Conservation (phyloP, 2,113 vertebrate genomes). For the Oncorhynchus mykiss region DNA sequence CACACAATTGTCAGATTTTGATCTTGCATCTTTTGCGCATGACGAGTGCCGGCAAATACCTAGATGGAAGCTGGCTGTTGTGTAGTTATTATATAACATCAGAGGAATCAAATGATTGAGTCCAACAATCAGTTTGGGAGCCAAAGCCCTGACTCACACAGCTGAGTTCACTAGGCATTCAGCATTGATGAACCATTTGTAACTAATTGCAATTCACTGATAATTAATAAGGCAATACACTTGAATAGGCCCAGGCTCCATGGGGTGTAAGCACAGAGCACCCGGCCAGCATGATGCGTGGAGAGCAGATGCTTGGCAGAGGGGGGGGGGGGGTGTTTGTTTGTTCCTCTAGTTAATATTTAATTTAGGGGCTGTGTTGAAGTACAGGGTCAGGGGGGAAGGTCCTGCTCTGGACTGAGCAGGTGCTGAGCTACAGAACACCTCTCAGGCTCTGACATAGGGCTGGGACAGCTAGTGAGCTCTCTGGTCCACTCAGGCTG, state of each 20-base stretch:
- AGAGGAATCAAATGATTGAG: neutral
- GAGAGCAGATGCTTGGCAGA: neutral
- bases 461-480: neutral
- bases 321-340: neutral
- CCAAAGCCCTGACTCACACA: neutral
- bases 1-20: neutral
- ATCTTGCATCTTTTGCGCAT: neutral
- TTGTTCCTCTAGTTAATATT: neutral
- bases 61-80: neutral
- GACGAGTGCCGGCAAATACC: neutral
- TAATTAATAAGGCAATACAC: neutral
- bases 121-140: neutral
- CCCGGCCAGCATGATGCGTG: neutral
- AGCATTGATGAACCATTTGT: neutral
- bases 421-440: neutral
- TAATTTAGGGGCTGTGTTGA: slow-evolving; percentile 1
- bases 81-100: neutral
- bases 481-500: neutral
- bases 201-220: neutral
- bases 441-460: neutral
- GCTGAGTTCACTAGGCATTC: neutral
- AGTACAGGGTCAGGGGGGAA: neutral
- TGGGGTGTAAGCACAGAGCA: neutral
- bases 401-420: neutral
- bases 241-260: neutral